Evolutionary conservation across 2,113 vertebrate genomes (phyloP), one percentile per base, ranked within the genome.

Genomic region (Stigmatopora argus): DNA sequence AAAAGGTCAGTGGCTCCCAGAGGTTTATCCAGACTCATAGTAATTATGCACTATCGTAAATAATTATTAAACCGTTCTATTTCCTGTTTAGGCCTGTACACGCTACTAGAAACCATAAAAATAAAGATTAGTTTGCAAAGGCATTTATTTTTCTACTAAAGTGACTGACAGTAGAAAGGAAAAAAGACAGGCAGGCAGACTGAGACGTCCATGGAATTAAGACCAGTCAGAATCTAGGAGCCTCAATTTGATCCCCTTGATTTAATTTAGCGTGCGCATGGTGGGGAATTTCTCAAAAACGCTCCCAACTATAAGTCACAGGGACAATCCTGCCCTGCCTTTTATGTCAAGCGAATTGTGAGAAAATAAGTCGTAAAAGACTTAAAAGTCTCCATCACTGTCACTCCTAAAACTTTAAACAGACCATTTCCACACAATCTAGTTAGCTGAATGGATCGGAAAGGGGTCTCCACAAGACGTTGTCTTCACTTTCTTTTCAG

Each of bases 161-260:
- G 73, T 64, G 83, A 72, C 78, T 65, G 38, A 41, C 35, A 41
- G 15, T 15, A 15, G 5, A 31, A 63, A 31, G 61, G 13, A 9
- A 26, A 63, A 48, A 10, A 21, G 38, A 23, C 45, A 18, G 61
- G 44, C 44, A 38, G 4, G 13, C 56, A 31, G 13, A 63, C 61
- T 34, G 57, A 59, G 34, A 38, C 9, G 35, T 59, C 17, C 18
- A 59, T 34, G 31, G n/a, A 59, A 63, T 26, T 21, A 47, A 71
- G 66, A 57, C 69, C 35, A 52, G 64, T 51, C 7, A 45, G 68
- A 83, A 72, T 77, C 70, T 65, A 75, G 75, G 70, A 56, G 71
- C 62, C 76, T 75, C 79, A 74, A 61, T 81, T 80, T 70, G 73
- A 80, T 70, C 71, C 26, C 48, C 62, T 70, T 71, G 72, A 83